Base-by-base conservation (phyloP, 1,140 invertebrate species). In the Druon quercuslanigerum region DNA sequence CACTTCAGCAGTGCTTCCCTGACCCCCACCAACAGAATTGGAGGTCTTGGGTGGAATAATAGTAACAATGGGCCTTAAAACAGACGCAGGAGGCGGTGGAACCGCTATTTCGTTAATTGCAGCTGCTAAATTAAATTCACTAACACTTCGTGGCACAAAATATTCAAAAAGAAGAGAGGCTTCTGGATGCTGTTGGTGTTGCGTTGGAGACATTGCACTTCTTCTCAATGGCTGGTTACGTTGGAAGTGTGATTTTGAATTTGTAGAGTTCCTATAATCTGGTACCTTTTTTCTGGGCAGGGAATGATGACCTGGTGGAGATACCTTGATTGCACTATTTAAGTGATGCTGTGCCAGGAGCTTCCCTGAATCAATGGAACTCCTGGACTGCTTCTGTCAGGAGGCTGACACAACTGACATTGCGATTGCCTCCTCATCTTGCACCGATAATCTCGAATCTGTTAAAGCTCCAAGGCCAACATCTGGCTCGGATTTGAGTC, bases 111-210 rank as follows among this genome's bases (percentile, higher is more conserved):
- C 90, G 11, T 86, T 88, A 46, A 94, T 92, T 3, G 92, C 93
- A 0, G 93, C 92, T 0, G 93, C 94, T 50, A 96, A 85, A 87
- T 96, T 95, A 82, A 96, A 96, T 86, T 96, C 96, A 86, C 95
- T 96, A 33, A 96, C 93, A 90, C 95, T 96, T 74, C 96, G 92
- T 60, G 96, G 96, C 73, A 96, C 95, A 88, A 96, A 96, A 86
- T 96, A 96, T 85, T 96, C 96, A 54, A 96, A 93, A 73, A 95
- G 93, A 46, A 94, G 89, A 71, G 95, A 84, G 6, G 80, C n/a
- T 7, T 84, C 84, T 19, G 78, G 80, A 16, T 77, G 78, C 33
- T 86, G 86, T 54, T 87, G 86, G 20, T 88, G 84, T 19, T 84
- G 84, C 2, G 84, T 87, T 1, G 87, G 87, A 17, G 89, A 89